Base-by-base conservation (phyloP, 1,140 invertebrate species). In the Drosophila mojavensis region DNA sequence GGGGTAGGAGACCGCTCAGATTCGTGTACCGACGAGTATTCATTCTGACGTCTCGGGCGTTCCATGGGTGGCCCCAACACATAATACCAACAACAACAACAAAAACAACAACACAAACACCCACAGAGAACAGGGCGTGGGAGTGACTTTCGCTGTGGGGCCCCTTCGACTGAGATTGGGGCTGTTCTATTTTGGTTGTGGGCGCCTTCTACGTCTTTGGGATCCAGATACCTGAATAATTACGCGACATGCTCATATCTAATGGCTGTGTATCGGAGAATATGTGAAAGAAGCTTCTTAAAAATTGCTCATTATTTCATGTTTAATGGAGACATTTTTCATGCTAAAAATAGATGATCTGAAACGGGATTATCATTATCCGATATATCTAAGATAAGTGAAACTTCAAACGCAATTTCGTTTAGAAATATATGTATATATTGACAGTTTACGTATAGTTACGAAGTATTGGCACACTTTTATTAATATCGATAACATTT, bases 11-110 rank as follows among this genome's bases (percentile, higher is more conserved):
- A 56, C n/a, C 15, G n/a, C 6, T 15, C 55, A 59, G 48, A 55
- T 48, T 67, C 63, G 68, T 67, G 63, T 60, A 51, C 54, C 67
- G 43, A 78, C 59, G 65, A 64, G 74, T 74, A 79, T 86, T 55
- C 75, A 75, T 60, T 79, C 48, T 75, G 81, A 81, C 81, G 74
- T 85, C 45, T 79, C 73, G 48, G 78, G 53, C 66, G 61, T 68
- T 56, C 41, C 71, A 72, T 85, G 82, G 68, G 63, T 88, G 81
- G 81, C 74, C 81, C 51, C 20, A 56, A 24, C 79, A 65, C 75
- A 78, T 62, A 63, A 68, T 39, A 39, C 36, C 36, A 39, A 39
- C 36, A 39, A 11, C 3, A 39, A 39, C 36, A 39, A 13, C 3
- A 39, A 39, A 10, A 39, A 13, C 43, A 47, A n/a, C 72, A 72